Base-by-base conservation (phyloP, 2,797 vertebrate species). In the Tragopan temminckii region DNA sequence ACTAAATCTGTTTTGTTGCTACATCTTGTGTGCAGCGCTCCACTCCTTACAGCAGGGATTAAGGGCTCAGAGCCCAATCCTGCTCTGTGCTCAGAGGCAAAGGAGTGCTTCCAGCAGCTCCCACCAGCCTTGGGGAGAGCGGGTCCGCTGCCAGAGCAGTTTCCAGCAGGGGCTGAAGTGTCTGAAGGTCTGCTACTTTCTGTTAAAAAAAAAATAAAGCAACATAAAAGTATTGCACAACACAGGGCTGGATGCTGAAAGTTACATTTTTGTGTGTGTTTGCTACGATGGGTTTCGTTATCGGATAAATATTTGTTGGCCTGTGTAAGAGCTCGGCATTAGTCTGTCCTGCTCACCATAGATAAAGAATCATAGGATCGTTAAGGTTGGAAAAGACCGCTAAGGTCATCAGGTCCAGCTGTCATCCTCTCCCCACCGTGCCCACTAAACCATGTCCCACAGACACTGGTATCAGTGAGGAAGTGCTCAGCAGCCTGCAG, bases 1-100 rank as follows among this genome's bases (percentile, higher is more conserved):
- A 96, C 94, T 80, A 91, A 95, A 95, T 87, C 70, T 90, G 71
- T 36, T 94, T 95, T 90, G 89, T 92, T 94, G 91, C 96, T 95
- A 74, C 91, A 84, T 90, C 90, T 92, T 95, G 70, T 80, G 75
- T 81, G 77, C 90, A 68, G 55, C 19, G 63, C 88, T 93, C 88
- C 83, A 33, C 55, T 74, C 84, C 85, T 85, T 61, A 38, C 70
- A 5, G 20, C 0, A 1, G 84, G 93, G 95, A 96, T 94, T 95
- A 93, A 94, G 84, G 84, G 89, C 91, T 91, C 83, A 91, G 89
- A 90, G 84, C 86, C 91, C 85, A 42, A 43, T 88, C 85, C 92
- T 88, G 84, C 11, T 0, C 89, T 0, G 3, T 36, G 62, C 83
- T 86, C 0, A 0, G 64, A 77, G 81, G 62, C 74, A 57, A 91